Evolutionary conservation across 2,113 vertebrate species (phyloP).

Genomic region (Psettodes erumei): DNA sequence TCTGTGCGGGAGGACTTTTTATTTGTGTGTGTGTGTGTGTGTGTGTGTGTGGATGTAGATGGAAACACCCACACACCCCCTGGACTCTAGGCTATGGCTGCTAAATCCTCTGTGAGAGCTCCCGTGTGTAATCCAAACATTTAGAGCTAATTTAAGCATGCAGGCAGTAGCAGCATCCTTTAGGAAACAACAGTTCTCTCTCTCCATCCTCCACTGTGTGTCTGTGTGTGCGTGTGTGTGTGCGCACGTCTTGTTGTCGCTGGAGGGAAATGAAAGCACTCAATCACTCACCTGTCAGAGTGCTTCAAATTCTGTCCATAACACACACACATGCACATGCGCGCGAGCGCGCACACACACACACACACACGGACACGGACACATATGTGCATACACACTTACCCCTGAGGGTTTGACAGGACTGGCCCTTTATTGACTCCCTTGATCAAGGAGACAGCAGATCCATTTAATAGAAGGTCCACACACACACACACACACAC

Average conservation of each 20-base stretch:
- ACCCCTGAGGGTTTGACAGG: slow-evolving; percentile 78
- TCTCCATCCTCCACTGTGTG: slow-evolving; percentile 48
- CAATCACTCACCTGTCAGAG: slow-evolving; percentile 82
- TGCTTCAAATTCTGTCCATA: slow-evolving; percentile 73
- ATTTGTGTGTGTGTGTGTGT: slow-evolving; percentile 27
- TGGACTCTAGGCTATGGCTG: slow-evolving; percentile 73
- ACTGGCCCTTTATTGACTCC: slow-evolving; percentile 80
- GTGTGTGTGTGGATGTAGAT: slow-evolving; percentile 50
- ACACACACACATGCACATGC: slow-evolving; percentile 41
- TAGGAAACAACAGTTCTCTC: slow-evolving; percentile 76
- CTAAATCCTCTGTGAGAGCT: slow-evolving; percentile 82
- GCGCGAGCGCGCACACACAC: slow-evolving; percentile 20
- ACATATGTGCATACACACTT: slow-evolving; percentile 65
- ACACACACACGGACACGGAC: slow-evolving; percentile 18
- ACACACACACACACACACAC: slow-evolving; percentile 28
- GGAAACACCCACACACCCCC: slow-evolving; percentile 74
- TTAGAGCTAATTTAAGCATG: slow-evolving; percentile 85
- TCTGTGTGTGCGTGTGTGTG: slow-evolving; percentile 35
- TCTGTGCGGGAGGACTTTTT: slow-evolving; percentile 9
- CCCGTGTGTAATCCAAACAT: slow-evolving; percentile 84
- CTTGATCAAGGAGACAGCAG: slow-evolving; percentile 83
- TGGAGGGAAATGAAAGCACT: slow-evolving; percentile 81
- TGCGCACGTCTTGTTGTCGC: slow-evolving; percentile 68
- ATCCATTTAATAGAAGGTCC: slow-evolving; percentile 80
- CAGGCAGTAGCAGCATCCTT: slow-evolving; percentile 82